Percentiles rank a stretch among this genome's conserved stretches.
Conservation (phyloP, 2,888 invertebrate genomes). For the Chydorus sphaericus region DNA sequence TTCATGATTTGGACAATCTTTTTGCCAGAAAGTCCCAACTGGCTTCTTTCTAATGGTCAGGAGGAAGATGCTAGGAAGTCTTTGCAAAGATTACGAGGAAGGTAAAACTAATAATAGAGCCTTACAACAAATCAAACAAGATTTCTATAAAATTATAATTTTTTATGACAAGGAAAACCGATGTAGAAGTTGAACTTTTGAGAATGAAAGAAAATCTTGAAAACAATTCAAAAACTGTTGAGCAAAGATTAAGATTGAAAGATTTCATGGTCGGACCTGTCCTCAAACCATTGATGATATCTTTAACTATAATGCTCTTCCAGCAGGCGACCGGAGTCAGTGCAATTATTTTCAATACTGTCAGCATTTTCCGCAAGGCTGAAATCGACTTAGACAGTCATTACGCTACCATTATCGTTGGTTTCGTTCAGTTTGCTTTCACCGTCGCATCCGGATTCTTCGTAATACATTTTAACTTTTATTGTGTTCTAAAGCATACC, state of each 20-base stretch:
- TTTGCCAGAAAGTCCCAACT: conserved; percentile 85
- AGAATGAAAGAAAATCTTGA: conserved; percentile 1
- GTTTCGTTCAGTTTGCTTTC: conserved; percentile 13
- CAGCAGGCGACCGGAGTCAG: conserved; percentile 18
- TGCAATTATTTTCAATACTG: conserved; percentile 17
- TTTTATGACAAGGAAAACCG: neutral
- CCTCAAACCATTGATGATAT: conserved; percentile 15
- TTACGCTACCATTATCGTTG: conserved; percentile 16
- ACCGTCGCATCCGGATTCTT: conserved; percentile 10
- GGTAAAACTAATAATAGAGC: conserved; percentile 21
- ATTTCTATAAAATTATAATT: too few species aligned
- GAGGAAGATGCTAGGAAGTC: conserved; percentile 59
- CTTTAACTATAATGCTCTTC: conserved; percentile 17
- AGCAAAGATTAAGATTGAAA: conserved; percentile 19
- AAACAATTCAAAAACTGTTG: neutral
- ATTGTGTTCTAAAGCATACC: neutral
- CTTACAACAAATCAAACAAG: neutral
- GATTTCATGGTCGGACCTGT: conserved; percentile 41
- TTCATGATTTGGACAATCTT: conserved; percentile 41
- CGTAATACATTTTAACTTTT: neutral
- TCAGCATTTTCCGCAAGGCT: conserved; percentile 17
- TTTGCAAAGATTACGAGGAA: conserved; percentile 68
- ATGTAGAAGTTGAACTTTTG: neutral
- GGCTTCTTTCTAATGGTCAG: conserved; percentile 65
- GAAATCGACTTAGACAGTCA: conserved; percentile 14